Evolutionary conservation across 2,797 vertebrate genomes (phyloP).

Genomic region (Oophaga sylvatica): DNA sequence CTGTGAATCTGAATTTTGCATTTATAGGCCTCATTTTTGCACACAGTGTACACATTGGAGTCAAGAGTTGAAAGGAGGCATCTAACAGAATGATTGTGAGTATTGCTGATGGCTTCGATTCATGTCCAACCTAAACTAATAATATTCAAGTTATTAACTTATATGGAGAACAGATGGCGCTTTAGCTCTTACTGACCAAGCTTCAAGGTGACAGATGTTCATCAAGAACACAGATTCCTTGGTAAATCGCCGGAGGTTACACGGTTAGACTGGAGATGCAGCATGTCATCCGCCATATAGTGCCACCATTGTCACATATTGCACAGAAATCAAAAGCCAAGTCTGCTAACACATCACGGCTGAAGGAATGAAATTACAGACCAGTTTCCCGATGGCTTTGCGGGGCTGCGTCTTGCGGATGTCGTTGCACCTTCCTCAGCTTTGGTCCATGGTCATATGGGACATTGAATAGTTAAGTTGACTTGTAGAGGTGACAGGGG

Average conservation of each 20-base stretch:
- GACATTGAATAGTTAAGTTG: conserved; percentile 18
- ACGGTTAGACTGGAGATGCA: neutral
- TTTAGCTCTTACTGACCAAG: conserved; percentile 17
- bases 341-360: neutral
- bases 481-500: conserved; percentile 7
- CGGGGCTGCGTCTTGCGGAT: neutral
- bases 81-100: neutral
- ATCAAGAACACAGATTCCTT: conserved; percentile 55
- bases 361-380: neutral
- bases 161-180: conserved; percentile 25
- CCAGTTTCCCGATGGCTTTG: neutral
- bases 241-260: conserved; percentile 65
- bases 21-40: neutral
- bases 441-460: neutral
- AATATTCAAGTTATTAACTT: conserved; percentile 55
- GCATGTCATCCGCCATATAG: neutral
- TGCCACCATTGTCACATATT: neutral
- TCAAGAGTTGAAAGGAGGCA: neutral
- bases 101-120: conserved; percentile 4
- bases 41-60: neutral
- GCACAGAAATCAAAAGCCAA: too few species aligned
- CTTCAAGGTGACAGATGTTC: conserved; percentile 35
- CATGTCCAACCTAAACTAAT: conserved; percentile 24
- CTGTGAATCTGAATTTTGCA: too few species aligned
- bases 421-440: neutral